phyloP scores from a whole-genome alignment of 2,113 vertebrate species.

The Odontesthes bonariensis region DNA sequence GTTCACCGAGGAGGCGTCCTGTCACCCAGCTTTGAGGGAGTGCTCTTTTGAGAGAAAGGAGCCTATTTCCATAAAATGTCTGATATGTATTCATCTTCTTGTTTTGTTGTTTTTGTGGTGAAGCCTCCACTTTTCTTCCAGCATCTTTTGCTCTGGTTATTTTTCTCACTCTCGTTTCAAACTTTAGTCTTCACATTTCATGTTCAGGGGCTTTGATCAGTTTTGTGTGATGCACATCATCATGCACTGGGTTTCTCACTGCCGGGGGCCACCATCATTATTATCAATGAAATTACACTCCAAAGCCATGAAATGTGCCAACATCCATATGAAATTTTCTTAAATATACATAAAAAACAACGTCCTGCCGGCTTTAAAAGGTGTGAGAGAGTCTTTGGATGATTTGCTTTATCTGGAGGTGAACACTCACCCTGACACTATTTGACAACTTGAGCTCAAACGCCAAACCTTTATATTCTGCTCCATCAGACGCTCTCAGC shows the following conservation, averaged over 20 bases:
- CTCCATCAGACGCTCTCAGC: conserved; percentile 32
- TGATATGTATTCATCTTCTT: conserved; percentile 28
- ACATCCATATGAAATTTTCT: conserved; percentile 25
- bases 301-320: conserved; percentile 1
- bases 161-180: conserved; percentile 38
- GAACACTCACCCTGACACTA: background rate
- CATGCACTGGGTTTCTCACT: conserved; percentile 56
- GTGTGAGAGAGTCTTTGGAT: background rate
- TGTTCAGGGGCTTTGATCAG: conserved; percentile 70
- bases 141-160: background rate
- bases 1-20: conserved; percentile 34
- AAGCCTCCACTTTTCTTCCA: conserved; percentile 5
- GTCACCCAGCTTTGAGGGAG: conserved; percentile 42
- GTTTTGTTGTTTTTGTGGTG: conserved; percentile 43
- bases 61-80: conserved; percentile 33
- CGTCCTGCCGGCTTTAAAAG: conserved; percentile 44
- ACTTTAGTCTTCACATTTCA: conserved; percentile 63
- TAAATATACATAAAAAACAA: conserved; percentile 55
- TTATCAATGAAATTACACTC: conserved; percentile 54
- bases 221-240: conserved; percentile 46
- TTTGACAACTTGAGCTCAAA: conserved; percentile 20
- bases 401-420: background rate
- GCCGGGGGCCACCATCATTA: conserved; percentile 64
- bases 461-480: conserved; percentile 11
- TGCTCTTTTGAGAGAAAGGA: conserved; percentile 13